Evolutionary conservation across 1,140 invertebrate species (phyloP), one percentile per base, ranked within the genome.

Genomic region (Magallana gigas): DNA sequence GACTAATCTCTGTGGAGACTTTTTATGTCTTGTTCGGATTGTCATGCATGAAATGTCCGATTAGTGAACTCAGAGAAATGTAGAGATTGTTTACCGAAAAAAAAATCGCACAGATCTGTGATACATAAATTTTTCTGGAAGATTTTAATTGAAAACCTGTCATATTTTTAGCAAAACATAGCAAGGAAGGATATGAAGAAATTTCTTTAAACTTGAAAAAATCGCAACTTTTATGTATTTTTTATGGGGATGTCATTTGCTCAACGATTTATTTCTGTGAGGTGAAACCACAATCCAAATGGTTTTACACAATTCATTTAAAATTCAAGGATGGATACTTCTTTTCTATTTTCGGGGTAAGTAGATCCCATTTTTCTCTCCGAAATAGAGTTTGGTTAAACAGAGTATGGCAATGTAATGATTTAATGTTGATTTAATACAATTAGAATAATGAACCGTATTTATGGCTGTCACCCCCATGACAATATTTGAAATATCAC

Each of bases 11-110:
- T 76, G 23, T 36, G 23, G 68, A 29, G 68, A 76, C 68, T 36
- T 76, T 76, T 76, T 76, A 76, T 76, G 18, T 12, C 68, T 76
- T 76, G 23, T 76, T 76, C 36, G 68, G 68, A 76, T 76, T 18
- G 23, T 12, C 36, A 76, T 76, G 68, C 23, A 18, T 76, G 23
- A 29, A 29, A 76, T 76, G 68, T 29, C 23, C 68, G 68, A 18
- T 76, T 29, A 36, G 68, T 76, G 68, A 76, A 76, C 68, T 76
- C 68, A 6, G 14, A 23, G 23, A 29, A 29, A 76, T 76, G 68
- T 23, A 76, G 23, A 12, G 18, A 29, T 64, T 76, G 68, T 48
- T 48, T 76, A 76, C 18, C 36, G 68, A 76, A 29, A 76, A 76
- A 76, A 18, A 8, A 18, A 71, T 71, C 23, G 64, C 64, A 23